Base-by-base conservation (phyloP, 2,797 vertebrate species). In the Bradypus variegatus region DNA sequence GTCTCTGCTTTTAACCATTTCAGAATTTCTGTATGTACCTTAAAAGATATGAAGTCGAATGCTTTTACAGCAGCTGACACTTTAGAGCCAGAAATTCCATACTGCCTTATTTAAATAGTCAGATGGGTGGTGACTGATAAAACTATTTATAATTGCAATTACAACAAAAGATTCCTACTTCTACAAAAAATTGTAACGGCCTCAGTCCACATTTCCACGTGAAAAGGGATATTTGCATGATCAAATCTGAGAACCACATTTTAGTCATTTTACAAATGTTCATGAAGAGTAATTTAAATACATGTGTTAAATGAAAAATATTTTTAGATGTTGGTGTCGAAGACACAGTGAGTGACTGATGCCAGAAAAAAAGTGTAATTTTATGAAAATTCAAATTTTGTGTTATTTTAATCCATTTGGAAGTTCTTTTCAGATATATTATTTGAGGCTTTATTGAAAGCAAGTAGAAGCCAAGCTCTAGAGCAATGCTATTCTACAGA, bases 201-300 rank as follows among this genome's bases (percentile, higher is more conserved):
- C 58, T 93, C 72, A 80, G 90, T 89, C 67, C 76, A 88, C 62
- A 94, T 86, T 93, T 92, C 77, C 73, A 85, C 92, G 90, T 94
- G 86, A 85, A 93, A 95, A 96, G 70, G 92, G 89, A 93, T 92
- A 94, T 94, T 96, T 96, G 91, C 94, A 94, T 95, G 94, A 96
- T 95, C 89, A 94, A 92, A 94, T 95, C 88, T 90, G 90, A 95
- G 90, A 96, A 86, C 72, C 88, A 92, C 69, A 94, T 94, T 96
- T 96, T 90, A 94, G 92, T 96, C 91, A 93, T 95, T 96, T 96
- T 95, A 95, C 93, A 95, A 96, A 95, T 96, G 95, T 94, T 96
- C 93, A 85, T 83, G 88, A 94, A 92, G 90, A 84, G 83, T 90
- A 95, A 95, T 95, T 96, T 95, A 94, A 96, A 96, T 94, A 91